Base-by-base conservation (phyloP, 2,888 invertebrate species). In the Dicyrtomina minuta region DNA sequence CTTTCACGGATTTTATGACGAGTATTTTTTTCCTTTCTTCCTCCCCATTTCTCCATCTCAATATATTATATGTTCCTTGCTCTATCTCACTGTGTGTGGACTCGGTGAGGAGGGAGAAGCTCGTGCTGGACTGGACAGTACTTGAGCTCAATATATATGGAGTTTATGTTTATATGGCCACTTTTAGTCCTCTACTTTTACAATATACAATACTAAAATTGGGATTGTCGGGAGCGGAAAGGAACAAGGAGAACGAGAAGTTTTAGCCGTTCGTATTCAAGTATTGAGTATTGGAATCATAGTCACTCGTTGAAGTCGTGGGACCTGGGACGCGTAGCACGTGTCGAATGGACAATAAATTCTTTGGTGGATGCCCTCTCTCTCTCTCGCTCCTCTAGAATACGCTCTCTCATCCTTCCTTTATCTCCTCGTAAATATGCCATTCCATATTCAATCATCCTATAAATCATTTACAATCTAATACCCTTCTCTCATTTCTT, bases 361-460 rank as follows among this genome's bases (percentile, higher is more conserved):
- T 73, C 70, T 58, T 66, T 46, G 51, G 27, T 64, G 46, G 51
- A 64, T 64, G 64, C 64, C 64, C 46, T 64, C 22, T 44, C 61
- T n/a, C n/a, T n/a, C n/a, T n/a, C n/a, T n/a, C n/a, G n/a, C n/a
- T n/a, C 20, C 55, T 58, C 33, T 24, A n/a, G n/a, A n/a, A n/a
- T 22, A 66, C 49, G 53, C 61, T 49, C 60, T 66, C 66, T 56
- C n/a, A n/a, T 51, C n/a, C 53, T 71, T 62, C 66, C 68, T 70
- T 71, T 71, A 71, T 70, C 70, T 70, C 70, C 44, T 71, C 70
- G 72, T 74, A 72, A 74, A 74, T 70, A 72, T 74, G 71, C 71
- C 74, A 62, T 51, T 69, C 33, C 56, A 41, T 71, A 72, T 74
- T 74, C 71, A 74, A 72, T 74, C 69, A 72, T 69, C 66, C 56